Percentiles rank a stretch among this genome's conserved stretches.
phyloP scores from a whole-genome alignment of 2,113 vertebrate species.

The Orientallactaga bullata region DNA sequence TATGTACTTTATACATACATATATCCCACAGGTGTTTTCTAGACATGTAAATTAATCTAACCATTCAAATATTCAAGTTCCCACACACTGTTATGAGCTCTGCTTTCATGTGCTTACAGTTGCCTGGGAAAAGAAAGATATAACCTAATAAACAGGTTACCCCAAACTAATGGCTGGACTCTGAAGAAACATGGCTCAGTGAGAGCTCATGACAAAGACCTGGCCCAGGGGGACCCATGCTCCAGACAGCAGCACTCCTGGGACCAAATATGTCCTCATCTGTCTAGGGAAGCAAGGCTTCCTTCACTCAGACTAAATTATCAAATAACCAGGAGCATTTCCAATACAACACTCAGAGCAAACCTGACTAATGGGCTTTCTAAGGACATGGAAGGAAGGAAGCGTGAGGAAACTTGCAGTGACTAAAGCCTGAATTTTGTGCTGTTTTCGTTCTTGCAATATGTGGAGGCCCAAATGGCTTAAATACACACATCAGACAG shows the following conservation, averaged over 20 bases:
- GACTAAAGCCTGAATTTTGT: not conserved
- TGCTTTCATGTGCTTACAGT: not conserved
- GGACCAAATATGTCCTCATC: not conserved
- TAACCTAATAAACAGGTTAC: not conserved
- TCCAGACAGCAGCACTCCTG: no score
- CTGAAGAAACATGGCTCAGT: not conserved
- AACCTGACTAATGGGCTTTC: not conserved
- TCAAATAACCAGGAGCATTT: not conserved
- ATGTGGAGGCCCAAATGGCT: not conserved
- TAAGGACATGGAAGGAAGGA: not conserved
- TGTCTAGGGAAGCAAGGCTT: not conserved
- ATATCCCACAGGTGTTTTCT: not conserved
- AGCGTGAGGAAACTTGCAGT: not conserved
- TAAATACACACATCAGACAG: not conserved
- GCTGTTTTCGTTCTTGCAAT: not conserved
- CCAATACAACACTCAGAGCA: not conserved
- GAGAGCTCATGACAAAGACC: not conserved
- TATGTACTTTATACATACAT: fast-evolving
- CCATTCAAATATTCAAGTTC: not conserved
- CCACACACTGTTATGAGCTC: not conserved
- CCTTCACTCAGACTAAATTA: not conserved
- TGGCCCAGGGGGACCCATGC: not conserved
- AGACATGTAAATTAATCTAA: not conserved
- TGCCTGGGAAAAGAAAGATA: not conserved
- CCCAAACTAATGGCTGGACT: not conserved